Evolutionary conservation across 1,140 invertebrate species (phyloP).

Genomic region (Neodiprion pinetum): DNA sequence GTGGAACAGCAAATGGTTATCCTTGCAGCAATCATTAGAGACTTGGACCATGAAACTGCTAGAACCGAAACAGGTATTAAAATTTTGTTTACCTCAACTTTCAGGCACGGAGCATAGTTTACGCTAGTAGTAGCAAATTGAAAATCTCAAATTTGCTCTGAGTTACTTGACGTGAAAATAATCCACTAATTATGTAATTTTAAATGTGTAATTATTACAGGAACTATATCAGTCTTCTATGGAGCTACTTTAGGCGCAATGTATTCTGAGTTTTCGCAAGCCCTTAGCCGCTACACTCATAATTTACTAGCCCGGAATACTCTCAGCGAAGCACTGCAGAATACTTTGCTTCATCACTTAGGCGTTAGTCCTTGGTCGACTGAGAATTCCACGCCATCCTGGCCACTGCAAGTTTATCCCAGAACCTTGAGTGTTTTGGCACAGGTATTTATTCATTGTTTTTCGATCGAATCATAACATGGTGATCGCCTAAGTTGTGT

Average conservation of each 20-base stretch:
- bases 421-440: slow-evolving; percentile 83
- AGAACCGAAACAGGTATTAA: slow-evolving; percentile 75
- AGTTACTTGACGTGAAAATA: slow-evolving; percentile 21
- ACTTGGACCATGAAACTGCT: slow-evolving; percentile 85
- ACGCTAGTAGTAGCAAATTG: background rate
- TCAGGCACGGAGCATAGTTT: slow-evolving; percentile 28
- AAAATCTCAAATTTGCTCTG: slow-evolving; percentile 18
- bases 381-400: slow-evolving; percentile 64
- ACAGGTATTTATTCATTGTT: slow-evolving; percentile 61
- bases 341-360: slow-evolving; percentile 76
- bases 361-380: slow-evolving; percentile 77
- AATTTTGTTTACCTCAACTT: background rate
- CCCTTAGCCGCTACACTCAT: slow-evolving; percentile 83
- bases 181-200: slow-evolving; percentile 20
- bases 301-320: slow-evolving; percentile 79
- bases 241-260: slow-evolving; percentile 73
- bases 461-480: slow-evolving; percentile 22
- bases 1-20: slow-evolving; percentile 82
- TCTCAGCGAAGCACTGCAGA: slow-evolving; percentile 73
- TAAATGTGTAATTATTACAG: slow-evolving; percentile 50
- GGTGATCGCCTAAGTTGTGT: background rate
- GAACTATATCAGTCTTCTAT: slow-evolving; percentile 79
- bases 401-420: slow-evolving; percentile 86
- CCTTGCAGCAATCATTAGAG: slow-evolving; percentile 82
- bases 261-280: slow-evolving; percentile 80